Evolutionary conservation across 2,797 vertebrate species (phyloP), one percentile per base, ranked within the genome.

Genomic region (Eurystomus glaucurus): DNA sequence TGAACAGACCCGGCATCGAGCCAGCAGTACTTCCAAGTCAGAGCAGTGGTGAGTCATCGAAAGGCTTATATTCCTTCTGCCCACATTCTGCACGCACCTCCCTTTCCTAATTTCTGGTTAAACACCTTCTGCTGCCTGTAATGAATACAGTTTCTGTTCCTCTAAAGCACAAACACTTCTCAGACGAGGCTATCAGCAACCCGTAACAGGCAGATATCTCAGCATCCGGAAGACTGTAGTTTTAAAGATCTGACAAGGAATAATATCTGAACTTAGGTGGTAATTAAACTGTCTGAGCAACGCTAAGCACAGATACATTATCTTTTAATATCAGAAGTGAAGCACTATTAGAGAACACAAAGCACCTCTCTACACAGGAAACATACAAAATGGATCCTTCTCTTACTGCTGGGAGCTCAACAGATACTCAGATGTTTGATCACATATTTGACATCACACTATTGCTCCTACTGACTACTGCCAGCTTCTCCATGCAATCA

Each of bases 241-340:
- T 96, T 94, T 87, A 96, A 95, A 95, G 77, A 90, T 95, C 94
- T 97, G 96, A 96, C 95, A 97, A 96, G 94, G 94, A 97, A 96
- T 97, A 97, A 97, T 97, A 97, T 95, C 96, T 93, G 94, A 97
- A 95, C 94, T 97, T 96, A 97, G 95, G 96, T 96, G 95, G 96
- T 96, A 97, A 97, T 97, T 97, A 97, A 97, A 97, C 93, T 96
- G 96, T 96, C 97, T 93, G 95, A 96, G 79, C 77, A 97, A 94
- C 4, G 35, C 94, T 94, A 95, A 82, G 94, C 92, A 89, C 90
- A 94, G 96, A 94, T 95, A 96, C 88, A 92, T 97, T 97, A 97
- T 90, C 96, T 96, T 96, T 97, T 97, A 97, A 94, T 95, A 97
- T 96, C 93, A 97, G 94, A 97, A 96, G 90, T 62, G 91, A 96